phyloP scores from a whole-genome alignment of 2,888 invertebrate species.

The Romanomermis culicivorax region DNA sequence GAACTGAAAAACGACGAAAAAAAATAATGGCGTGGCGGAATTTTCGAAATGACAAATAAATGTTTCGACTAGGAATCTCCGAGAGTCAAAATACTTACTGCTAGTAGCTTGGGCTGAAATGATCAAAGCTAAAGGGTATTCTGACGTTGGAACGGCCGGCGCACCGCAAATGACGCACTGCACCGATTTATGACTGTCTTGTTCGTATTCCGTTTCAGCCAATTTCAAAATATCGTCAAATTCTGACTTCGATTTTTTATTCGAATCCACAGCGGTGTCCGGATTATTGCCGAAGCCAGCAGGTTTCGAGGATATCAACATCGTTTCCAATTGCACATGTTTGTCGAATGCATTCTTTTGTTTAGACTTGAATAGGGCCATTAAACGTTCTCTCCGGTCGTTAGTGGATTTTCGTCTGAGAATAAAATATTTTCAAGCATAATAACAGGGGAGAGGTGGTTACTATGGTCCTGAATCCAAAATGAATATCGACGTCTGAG shows the following conservation, averaged over 20 bases:
- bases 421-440: too few species aligned
- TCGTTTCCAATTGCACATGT: neutral
- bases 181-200: neutral
- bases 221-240: neutral
- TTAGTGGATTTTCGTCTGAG: slow-evolving; percentile 37
- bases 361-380: slow-evolving; percentile 73
- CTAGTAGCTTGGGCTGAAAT: neutral
- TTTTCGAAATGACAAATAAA: too few species aligned
- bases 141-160: neutral
- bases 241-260: neutral
- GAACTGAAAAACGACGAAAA: too few species aligned
- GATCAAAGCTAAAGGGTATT: neutral
- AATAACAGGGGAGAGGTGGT: too few species aligned
- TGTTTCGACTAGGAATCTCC: too few species aligned
- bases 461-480: too few species aligned
- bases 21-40: too few species aligned
- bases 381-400: slow-evolving; percentile 69
- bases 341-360: slow-evolving; percentile 65
- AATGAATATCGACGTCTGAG: slow-evolving; percentile 15
- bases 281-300: neutral
- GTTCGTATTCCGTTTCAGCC: neutral
- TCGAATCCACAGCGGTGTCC: neutral
- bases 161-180: slow-evolving; percentile 3
- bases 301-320: neutral
- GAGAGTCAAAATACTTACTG: neutral